Base-by-base conservation (phyloP, 2,888 invertebrate genomes). In the Plagiodera versicolora region DNA sequence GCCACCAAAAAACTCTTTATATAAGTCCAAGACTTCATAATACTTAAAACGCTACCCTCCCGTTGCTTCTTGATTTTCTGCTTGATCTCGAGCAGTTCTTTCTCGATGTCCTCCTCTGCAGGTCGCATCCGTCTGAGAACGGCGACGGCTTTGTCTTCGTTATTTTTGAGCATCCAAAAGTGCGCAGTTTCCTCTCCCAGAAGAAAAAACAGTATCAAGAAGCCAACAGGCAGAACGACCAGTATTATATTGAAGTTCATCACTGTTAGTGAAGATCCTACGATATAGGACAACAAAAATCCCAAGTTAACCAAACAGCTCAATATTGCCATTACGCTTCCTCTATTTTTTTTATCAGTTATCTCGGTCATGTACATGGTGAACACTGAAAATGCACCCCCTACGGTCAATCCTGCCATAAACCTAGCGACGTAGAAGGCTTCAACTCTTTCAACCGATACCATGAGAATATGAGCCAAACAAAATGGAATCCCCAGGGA, bases 361-460 rank as follows among this genome's bases (percentile, higher is more conserved):
- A 93, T 90, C 80, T 95, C 95, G 39, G 92, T 91, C 61, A 93
- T 86, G 79, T 95, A 95, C 85, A 93, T 90, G 0, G 94, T 92
- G 0, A 88, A 85, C 1, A 88, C 86, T 0, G 90, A 87, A 80
- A 88, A 89, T n/a, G 87, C 81, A 73, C 88, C 86, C 0, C 90
- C 89, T 0, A 87, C 84, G 0, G 85, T 86, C 1, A 89, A 72
- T 0, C 28, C 28, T 16, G 17, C 6, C 68, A 84, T 82, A 5
- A 55, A 32, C 58, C 83, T 82, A 56, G 85, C 87, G 5, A 78
- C 83, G 79, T 83, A 87, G 57, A 84, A 79, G 73, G 82, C 80
- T 14, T 70, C 78, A 0, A 86, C 77, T 24, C 74, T 75, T 5
- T 71, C 73, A 0, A 86, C 86, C 0, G 84, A 80, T 0, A 85